Conservation (phyloP, 2,113 vertebrate genomes). For the Numenius arquata region DNA sequence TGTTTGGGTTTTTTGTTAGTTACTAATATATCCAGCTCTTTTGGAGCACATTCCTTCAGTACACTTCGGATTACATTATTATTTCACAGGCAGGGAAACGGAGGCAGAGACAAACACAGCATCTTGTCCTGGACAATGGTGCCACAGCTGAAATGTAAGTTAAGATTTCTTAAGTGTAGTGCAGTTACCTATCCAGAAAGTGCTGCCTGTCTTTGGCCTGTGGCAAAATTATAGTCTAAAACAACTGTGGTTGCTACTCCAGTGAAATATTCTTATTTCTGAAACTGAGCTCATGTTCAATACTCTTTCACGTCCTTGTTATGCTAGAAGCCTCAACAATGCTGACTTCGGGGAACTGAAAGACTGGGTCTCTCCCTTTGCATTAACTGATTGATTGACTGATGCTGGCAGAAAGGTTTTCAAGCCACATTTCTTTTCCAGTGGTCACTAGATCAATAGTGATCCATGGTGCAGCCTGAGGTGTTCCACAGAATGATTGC, state of each 20-base stretch:
- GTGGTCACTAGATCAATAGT: slow-evolving; percentile 7
- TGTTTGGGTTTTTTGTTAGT: background rate
- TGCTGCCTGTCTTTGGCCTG: background rate
- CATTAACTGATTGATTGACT: slow-evolving; percentile 3
- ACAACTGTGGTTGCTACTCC: background rate
- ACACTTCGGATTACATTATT: background rate
- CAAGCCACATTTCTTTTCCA: background rate
- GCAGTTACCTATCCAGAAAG: background rate
- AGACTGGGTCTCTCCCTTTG: background rate
- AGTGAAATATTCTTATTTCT: background rate
- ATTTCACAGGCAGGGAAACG: background rate
- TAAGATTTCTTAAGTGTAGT: background rate
- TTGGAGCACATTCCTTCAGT: background rate
- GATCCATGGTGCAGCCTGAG: background rate
- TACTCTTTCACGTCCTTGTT: background rate
- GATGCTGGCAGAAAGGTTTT: background rate
- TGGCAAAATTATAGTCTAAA: background rate
- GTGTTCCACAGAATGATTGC: background rate
- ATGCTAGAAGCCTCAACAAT: background rate
- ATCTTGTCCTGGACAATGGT: background rate
- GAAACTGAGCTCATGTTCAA: background rate
- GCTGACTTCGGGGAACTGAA: background rate
- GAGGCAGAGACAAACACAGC: background rate
- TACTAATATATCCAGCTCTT: background rate
- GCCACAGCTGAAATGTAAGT: background rate